Evolutionary conservation across 2,113 vertebrate genomes (phyloP), one percentile per base, ranked within the genome.

Genomic region (Leptocoma aspasia): DNA sequence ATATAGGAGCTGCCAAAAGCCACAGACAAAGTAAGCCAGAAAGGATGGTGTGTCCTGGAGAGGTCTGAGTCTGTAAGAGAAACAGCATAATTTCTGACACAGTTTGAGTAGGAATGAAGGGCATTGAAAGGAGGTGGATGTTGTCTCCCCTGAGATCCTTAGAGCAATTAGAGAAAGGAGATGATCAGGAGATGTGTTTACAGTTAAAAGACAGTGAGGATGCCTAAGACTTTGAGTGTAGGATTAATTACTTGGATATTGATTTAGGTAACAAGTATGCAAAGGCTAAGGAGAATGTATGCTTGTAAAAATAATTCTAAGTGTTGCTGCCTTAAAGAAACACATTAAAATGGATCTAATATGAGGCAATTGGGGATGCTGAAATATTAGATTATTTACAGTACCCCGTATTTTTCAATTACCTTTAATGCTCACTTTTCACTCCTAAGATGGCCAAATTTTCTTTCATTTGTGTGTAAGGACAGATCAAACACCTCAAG

Each of bases 191-290:
- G 63, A 41, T 82, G 21, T 92, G 44, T 95, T 98, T 94, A 80
- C 78, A 96, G 79, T 91, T 95, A 78, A 96, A 95, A 95, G 60
- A 72, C 60, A 86, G 42, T 42, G 31, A 66, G 45, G 30, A 84
- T 44, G 57, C 52, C 71, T 50, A 80, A 68, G 57, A 61, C 89
- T 95, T 96, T 95, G 82, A 95, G 92, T 94, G 86, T 47, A 93
- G 79, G 94, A 97, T 97, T 97, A 97, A 97, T 90, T 92, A 96
- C 65, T 81, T 88, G 60, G 37, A 60, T 97, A 97, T 97, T 94
- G 96, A 97, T 97, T 95, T 94, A 56, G 35, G 78, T 96, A 95
- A 81, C 26, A 93, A 93, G 84, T 70, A 90, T 90, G 79, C 68
- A 94, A 65, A 95, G 94, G 37, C 63, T 76, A 59, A 95, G 75